phyloP scores from a whole-genome alignment of 1,140 invertebrate species.

The Heliconius melpomene region DNA sequence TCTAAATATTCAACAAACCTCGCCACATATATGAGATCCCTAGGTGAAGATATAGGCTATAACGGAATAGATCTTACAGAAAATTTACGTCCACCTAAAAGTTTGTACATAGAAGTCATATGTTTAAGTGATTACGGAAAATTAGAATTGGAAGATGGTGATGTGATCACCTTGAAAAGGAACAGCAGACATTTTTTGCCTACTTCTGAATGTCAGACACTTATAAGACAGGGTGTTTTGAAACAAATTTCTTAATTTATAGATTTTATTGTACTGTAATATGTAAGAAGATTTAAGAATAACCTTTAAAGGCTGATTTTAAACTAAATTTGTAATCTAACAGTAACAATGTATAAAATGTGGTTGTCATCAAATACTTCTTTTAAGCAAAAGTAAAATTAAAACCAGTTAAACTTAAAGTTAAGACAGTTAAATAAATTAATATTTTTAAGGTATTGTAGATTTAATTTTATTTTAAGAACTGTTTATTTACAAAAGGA shows the following conservation, averaged over 20 bases:
- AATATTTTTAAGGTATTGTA: too few relatives aligned
- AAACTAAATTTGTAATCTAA: too few relatives aligned
- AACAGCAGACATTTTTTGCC: constrained; percentile 96
- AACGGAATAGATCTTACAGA: constrained; percentile 93
- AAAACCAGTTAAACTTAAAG: too few relatives aligned
- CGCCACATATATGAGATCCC: constrained; percentile 93
- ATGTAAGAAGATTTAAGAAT: neutral
- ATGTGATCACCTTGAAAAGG: constrained; percentile 93
- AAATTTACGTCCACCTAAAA: constrained; percentile 95
- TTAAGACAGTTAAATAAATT: too few relatives aligned
- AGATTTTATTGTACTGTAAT: neutral
- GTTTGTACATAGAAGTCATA: constrained; percentile 94
- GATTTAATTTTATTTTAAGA: too few relatives aligned
- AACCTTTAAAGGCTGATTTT: neutral
- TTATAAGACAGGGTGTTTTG: constrained; percentile 95
- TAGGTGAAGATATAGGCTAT: constrained; percentile 87
- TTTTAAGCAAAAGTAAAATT: too few relatives aligned
- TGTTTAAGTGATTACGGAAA: constrained; percentile 96
- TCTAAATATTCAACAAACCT: constrained; percentile 92
- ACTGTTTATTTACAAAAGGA: too few relatives aligned
- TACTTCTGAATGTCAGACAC: constrained; percentile 92
- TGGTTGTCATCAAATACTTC: too few relatives aligned
- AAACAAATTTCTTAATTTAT: constrained; percentile 83
- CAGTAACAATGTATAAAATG: too few relatives aligned
- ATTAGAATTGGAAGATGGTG: constrained; percentile 96